Percentiles rank a stretch among this genome's conserved stretches.
Evolutionary conservation across 1,140 invertebrate genomes (phyloP).

Genomic region (Ephestia elutella): DNA sequence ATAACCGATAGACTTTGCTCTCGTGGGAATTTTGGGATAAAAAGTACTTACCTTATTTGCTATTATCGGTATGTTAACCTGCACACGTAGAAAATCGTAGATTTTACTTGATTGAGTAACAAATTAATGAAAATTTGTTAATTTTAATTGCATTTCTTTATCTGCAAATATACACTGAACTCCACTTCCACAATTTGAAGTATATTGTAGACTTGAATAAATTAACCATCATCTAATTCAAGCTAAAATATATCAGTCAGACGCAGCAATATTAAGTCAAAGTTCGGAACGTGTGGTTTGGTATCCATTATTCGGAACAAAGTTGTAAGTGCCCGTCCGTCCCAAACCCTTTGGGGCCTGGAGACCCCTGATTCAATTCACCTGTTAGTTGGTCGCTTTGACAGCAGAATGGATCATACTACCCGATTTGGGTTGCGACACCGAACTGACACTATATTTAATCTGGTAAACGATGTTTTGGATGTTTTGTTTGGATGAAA

Average conservation of each 20-base stretch:
- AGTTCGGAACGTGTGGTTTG: slow-evolving; percentile 42
- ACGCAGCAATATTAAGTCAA: slow-evolving; percentile 23
- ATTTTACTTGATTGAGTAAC: too few species aligned
- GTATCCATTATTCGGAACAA: slow-evolving; percentile 45
- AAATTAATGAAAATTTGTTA: too few species aligned
- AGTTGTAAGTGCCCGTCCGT: slow-evolving; percentile 36
- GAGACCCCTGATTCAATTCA: slow-evolving; percentile 35
- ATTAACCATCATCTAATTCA: too few species aligned
- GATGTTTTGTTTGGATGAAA: too few species aligned
- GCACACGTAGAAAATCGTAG: too few species aligned
- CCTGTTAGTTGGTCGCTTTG: slow-evolving; percentile 35
- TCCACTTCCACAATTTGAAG: background rate
- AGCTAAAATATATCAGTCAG: background rate
- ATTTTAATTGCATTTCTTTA: too few species aligned
- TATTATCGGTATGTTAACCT: too few species aligned
- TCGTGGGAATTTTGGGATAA: too few species aligned
- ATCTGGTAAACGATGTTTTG: background rate
- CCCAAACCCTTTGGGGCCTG: slow-evolving; percentile 23
- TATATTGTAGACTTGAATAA: background rate
- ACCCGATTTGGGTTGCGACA: slow-evolving; percentile 22
- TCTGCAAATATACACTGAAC: too few species aligned
- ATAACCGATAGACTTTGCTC: too few species aligned
- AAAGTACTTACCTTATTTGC: too few species aligned
- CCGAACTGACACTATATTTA: background rate
- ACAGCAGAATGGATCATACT: slow-evolving; percentile 24